Evolutionary conservation across 2,888 invertebrate species (phyloP).

Genomic region (Oscheius sp.): DNA sequence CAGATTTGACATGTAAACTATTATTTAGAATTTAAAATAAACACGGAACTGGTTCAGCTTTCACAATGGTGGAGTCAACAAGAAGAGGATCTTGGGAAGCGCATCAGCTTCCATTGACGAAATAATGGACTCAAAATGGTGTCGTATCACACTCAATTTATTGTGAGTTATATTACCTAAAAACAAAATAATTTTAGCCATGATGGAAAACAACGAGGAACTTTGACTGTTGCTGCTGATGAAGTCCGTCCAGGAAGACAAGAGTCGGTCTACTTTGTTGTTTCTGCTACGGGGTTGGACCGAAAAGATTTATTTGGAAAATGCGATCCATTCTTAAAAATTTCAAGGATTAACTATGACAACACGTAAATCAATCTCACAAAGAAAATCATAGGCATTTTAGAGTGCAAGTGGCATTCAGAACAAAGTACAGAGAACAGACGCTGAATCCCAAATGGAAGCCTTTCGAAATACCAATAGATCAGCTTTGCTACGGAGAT

Average conservation of each 20-base stretch:
- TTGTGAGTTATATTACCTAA: conserved; percentile 31
- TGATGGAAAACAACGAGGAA: conserved; percentile 57
- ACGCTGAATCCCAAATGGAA: conserved; percentile 76
- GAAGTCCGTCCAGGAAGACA: conserved; percentile 58
- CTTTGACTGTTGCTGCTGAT: conserved; percentile 52
- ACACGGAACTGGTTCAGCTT: conserved; percentile 37
- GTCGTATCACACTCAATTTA: conserved; percentile 52
- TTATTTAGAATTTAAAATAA: not conserved
- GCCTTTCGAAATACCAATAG: conserved; percentile 72
- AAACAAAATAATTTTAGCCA: conserved; percentile 40
- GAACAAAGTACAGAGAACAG: conserved; percentile 75
- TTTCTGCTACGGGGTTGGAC: conserved; percentile 70
- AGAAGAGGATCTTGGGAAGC: conserved; percentile 33
- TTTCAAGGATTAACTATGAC: conserved; percentile 73
- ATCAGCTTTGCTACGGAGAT: conserved; percentile 75
- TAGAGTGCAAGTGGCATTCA: conserved; percentile 74
- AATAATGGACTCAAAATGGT: conserved; percentile 56
- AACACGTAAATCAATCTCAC: conserved; percentile 70
- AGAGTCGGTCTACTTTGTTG: conserved; percentile 60
- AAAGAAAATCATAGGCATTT: too few relatives aligned
- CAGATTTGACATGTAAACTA: conserved; percentile 73
- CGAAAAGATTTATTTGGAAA: conserved; percentile 74
- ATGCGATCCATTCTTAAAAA: conserved; percentile 73
- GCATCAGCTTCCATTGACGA: conserved; percentile 52
- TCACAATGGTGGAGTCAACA: conserved; percentile 36